Evolutionary conservation across 2,797 vertebrate genomes (phyloP).

Genomic region (Darevskia nairensis): DNA sequence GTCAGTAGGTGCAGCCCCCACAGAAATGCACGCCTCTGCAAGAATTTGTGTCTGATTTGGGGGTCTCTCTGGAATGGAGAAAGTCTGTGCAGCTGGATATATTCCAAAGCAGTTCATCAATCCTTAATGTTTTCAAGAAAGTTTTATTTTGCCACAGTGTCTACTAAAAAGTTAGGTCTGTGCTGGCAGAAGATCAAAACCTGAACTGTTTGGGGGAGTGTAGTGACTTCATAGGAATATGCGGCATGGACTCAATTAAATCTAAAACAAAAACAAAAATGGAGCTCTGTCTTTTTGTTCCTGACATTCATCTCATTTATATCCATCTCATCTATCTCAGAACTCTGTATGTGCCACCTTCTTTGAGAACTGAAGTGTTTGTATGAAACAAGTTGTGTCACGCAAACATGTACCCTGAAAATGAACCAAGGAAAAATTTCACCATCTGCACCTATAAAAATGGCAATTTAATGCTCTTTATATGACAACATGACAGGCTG

Average conservation of each 20-base stretch:
- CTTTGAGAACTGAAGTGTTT: conserved; percentile 58
- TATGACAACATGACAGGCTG: conserved; percentile 38
- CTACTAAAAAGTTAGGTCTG: conserved; percentile 71
- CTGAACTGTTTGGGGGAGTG: conserved; percentile 58
- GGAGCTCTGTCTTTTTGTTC: conserved; percentile 68
- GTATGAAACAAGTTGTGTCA: conserved; percentile 37
- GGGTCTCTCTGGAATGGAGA: conserved; percentile 61
- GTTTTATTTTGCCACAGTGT: conserved; percentile 73
- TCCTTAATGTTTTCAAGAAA: conserved; percentile 76
- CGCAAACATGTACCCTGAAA: conserved; percentile 48
- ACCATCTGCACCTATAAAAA: conserved; percentile 46
- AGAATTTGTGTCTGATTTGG: conserved; percentile 62
- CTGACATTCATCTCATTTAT: conserved; percentile 58
- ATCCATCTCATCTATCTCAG: conserved; percentile 51
- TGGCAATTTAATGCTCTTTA: conserved; percentile 44
- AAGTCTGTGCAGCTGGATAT: conserved; percentile 69
- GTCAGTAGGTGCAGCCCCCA: not conserved
- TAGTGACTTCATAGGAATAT: conserved; percentile 71
- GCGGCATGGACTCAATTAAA: conserved; percentile 71
- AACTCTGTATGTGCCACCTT: conserved; percentile 58
- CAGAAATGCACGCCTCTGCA: conserved; percentile 48
- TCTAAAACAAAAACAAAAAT: conserved; percentile 36
- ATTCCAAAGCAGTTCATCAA: conserved; percentile 77
- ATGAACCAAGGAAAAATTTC: conserved; percentile 47
- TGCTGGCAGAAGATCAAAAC: conserved; percentile 75